Percentiles rank a stretch among this genome's conserved stretches.
phyloP scores from a whole-genome alignment of 2,113 vertebrate species.

The Thryonomys swinderianus region DNA sequence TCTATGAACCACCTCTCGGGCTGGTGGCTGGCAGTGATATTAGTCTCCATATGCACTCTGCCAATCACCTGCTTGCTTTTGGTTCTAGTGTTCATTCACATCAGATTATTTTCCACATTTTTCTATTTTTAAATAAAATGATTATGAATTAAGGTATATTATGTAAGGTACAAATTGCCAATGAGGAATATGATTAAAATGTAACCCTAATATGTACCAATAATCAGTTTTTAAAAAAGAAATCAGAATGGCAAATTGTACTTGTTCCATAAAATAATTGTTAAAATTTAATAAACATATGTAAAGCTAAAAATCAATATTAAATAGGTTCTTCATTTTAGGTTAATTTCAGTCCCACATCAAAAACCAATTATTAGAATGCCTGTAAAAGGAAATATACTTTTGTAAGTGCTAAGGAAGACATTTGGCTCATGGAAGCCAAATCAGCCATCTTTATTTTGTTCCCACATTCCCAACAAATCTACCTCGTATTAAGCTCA shows the following conservation, averaged over 20 bases:
- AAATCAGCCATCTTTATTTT: constrained; percentile 66
- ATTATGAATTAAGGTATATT: too few species aligned
- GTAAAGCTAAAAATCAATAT: too few species aligned
- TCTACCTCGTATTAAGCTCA: constrained; percentile 32
- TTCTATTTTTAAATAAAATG: neutral
- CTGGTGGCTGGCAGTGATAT: neutral
- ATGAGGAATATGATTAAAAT: too few species aligned
- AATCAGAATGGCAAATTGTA: too few species aligned
- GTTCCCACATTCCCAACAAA: constrained; percentile 64
- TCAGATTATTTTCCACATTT: neutral
- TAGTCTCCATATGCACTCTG: neutral
- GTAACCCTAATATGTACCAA: too few species aligned
- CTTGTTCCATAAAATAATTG: too few species aligned
- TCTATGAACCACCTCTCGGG: neutral
- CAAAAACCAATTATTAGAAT: constrained; percentile 17
- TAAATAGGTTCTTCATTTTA: constrained; percentile 31
- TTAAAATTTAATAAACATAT: too few species aligned
- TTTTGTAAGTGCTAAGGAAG: constrained; percentile 52
- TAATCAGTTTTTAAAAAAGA: too few species aligned
- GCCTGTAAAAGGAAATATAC: constrained; percentile 29
- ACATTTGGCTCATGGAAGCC: constrained; percentile 44
- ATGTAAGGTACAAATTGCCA: too few species aligned
- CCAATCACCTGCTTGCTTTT: neutral
- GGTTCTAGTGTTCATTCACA: neutral
- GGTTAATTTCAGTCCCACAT: neutral